Base-by-base conservation (phyloP, 2,797 vertebrate species). In the Sebastes reedi region DNA sequence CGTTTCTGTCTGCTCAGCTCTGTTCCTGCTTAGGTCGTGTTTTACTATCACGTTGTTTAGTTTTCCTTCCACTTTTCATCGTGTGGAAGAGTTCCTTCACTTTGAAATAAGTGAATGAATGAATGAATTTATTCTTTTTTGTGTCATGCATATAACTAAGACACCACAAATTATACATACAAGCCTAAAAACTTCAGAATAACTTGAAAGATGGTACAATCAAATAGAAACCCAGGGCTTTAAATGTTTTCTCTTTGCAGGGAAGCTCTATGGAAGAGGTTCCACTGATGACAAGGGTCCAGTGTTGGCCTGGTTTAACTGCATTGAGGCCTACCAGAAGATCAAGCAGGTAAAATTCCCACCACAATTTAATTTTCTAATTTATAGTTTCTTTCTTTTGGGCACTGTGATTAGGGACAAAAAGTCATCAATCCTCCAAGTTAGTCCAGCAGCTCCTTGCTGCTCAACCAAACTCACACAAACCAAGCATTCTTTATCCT, bases 211-310 rank as follows among this genome's bases (percentile, higher is more conserved):
- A n/a, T n/a, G 16, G 1, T 67, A 12, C 3, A 18, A 27, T 67
- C 6, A 42, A 24, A 52, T 36, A 5, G 11, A 36, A 46, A 18
- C 52, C 6, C 3, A 3, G 5, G 27, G 6, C 12, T 67, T 81
- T 27, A 5, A 14, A 56, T 4, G 3, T 55, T 55, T 42, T 60
- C 0, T 79, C 12, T 78, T 85, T 90, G 6, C 79, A 99, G 99
- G 98, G 62, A 99, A 99, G 54, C 74, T 99, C 30, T 99, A 96
- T 67, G 99, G 98, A 25, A 91, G 99, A 93, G 99, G 99, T 8
- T 97, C 98, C 0, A 99, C 98, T 1, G 99, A 99, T 75, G 98
- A 99, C 88, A 99, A 99, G 93, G 99, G 99, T 27, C 99, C 99
- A 0, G 98, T 99, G 73, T 94, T 99, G 58, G 97, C 97, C 80